Evolutionary conservation across 1,140 invertebrate species (phyloP).

Genomic region (Listronotus oregonensis): DNA sequence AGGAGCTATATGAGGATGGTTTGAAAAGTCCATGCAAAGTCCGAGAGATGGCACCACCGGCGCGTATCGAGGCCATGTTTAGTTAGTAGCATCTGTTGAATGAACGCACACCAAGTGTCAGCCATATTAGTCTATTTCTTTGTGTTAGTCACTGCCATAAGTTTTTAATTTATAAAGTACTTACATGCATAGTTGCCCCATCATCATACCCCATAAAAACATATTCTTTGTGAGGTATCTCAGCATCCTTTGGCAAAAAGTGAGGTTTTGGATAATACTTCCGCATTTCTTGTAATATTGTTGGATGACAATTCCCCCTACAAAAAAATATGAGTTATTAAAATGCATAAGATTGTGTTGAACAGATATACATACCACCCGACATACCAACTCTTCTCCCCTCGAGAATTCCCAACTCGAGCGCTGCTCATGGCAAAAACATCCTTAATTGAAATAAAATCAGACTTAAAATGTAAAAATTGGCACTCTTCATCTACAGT

Average conservation of each 20-base stretch:
- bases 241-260: conserved; percentile 87
- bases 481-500: conserved; percentile 80
- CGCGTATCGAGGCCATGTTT: no score
- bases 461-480: conserved; percentile 88
- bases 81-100: no score
- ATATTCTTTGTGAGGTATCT: conserved; percentile 88
- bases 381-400: conserved; percentile 83
- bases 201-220: conserved; percentile 92
- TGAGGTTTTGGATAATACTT: conserved; percentile 81
- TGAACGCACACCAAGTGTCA: no score
- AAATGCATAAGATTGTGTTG: neutral
- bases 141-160: no score
- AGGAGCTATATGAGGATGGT: no score
- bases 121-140: no score
- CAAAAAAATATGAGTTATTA: neutral
- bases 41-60: no score
- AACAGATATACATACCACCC: conserved; percentile 74
- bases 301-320: conserved; percentile 86
- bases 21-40: no score
- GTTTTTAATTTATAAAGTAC: no score
- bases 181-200: conserved; percentile 92
- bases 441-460: conserved; percentile 76
- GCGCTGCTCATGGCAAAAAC: conserved; percentile 77
- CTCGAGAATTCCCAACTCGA: conserved; percentile 66
- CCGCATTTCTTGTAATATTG: conserved; percentile 74